Evolutionary conservation across 2,113 vertebrate genomes (phyloP), one percentile per base, ranked within the genome.

Genomic region (Anas platyrhynchos): DNA sequence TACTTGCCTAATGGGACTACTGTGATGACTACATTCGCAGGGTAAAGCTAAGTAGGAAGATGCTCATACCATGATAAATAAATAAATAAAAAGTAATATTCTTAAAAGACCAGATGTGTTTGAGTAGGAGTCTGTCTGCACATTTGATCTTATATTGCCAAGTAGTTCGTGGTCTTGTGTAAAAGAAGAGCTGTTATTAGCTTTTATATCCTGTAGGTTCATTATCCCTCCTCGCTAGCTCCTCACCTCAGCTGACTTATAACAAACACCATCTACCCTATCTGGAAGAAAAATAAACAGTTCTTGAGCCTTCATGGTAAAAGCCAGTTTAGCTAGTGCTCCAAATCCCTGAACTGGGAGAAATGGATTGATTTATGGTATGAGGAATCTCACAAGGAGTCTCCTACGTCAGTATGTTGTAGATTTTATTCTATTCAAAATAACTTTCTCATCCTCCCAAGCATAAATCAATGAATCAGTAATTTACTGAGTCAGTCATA

Each of bases 341-440:
- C 58, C 36, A 84, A 74, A 91, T 18, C 44, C 21, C 55, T 65
- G 31, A 76, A 61, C 62, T 76, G 41, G 73, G 50, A 90, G n/a
- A 81, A 93, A 79, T 16, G 6, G 32, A 73, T 66, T 84, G 83
- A 88, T 89, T 84, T 96, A 61, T 23, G 69, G 80, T 23, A 25
- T 5, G 2, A 86, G 32, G 11, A 82, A 65, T 48, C 38, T 81
- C 80, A 88, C 26, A 38, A 77, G 61, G 48, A 67, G 13, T 44
- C 44, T 48, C 44, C 73, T 73, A 56, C 12, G 26, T 44, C 69
- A 84, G 21, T 65, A 81, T 16, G 44, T 62, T 87, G 86, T 81
- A 75, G 80, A 76, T 84, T 79, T 90, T 84, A 61, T 93, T 89
- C 54, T 62, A 73, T 9, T 83, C 66, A 88, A 94, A 94, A 78